Evolutionary conservation across 1,140 invertebrate genomes (phyloP), one percentile per base, ranked within the genome.

Genomic region (Drosophila sp.): DNA sequence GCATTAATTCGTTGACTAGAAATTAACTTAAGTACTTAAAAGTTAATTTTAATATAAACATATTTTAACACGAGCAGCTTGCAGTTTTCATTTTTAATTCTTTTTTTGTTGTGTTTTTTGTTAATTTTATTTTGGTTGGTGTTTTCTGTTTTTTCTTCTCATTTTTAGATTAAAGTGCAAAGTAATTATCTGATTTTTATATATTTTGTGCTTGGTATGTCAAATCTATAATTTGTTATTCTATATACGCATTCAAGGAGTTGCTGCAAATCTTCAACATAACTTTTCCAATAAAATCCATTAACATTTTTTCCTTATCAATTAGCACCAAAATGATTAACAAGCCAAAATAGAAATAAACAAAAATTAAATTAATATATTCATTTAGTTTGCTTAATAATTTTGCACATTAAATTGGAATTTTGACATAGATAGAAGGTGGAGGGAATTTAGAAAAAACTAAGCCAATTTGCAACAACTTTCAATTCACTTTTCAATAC

Each of bases 261-360:
- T 81, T 89, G 84, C 73, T 83, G 84, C 84, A 87, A 50, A 87
- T 58, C 76, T 64, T 85, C 71, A 78, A 75, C 63, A 85, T 76
- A 84, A 73, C 65, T 71, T 79, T 75, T 65, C 56, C 64, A 60
- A 56, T 67, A 23, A 55, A 76, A 76, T 70, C 32, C 44, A 10
- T 66, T 73, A 80, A 89, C 80, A 90, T 81, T 81, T 72, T 76
- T 60, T 68, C 70, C 54, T 77, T 74, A 56, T 74, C 80, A 87
- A 78, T 90, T 90, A 90, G 85, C 85, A 90, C 86, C 86, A 90
- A 85, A 90, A 85, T 74, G 85, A 90, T 89, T 85, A 71, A 70
- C 72, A 35, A 66, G 76, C 44, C 44, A 50, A 50, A 50, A 27
- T 2, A 10, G 60, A 70, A 77, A 72, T 71, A 72, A 67, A 64